These are phyloP conservation scores for Nysson spinosus DNA, from an alignment of 2,888 invertebrate species.

Conservation along the genomic window DNA sequence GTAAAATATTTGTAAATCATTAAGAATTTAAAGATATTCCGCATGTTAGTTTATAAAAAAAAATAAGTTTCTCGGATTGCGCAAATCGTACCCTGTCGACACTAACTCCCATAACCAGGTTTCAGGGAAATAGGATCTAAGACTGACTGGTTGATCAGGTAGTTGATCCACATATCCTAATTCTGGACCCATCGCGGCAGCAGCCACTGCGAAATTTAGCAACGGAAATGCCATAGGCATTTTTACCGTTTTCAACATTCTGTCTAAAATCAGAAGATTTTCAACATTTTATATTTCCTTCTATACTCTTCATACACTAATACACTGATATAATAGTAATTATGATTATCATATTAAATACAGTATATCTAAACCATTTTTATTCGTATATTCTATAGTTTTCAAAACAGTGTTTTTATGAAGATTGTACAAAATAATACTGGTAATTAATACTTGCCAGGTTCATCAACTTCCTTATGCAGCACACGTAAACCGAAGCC, in stretches of 20 bases:
- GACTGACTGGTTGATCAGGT: constrained; percentile 63
- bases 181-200: constrained; percentile 59
- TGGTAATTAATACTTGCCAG: constrained; percentile 51
- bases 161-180: constrained; percentile 66
- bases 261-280: constrained; percentile 43
- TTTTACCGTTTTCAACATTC: constrained; percentile 57
- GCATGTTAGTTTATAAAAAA: neutral
- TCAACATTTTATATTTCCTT: neutral
- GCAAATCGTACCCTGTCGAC: constrained; percentile 74
- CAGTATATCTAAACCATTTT: no score
- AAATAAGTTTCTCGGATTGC: no score
- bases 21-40: neutral
- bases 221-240: constrained; percentile 69
- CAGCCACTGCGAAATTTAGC: constrained; percentile 45
- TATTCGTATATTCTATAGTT: no score
- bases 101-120: constrained; percentile 84
- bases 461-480: constrained; percentile 54
- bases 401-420: no score
- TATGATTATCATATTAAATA: no score
- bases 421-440: no score
- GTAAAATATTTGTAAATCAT: constrained; percentile 8
- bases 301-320: neutral
- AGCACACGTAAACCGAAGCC: constrained; percentile 39
- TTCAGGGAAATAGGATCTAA: constrained; percentile 80
- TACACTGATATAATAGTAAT: neutral